Base-by-base conservation (phyloP, 2,888 invertebrate species). In the Drosophila robusta region DNA sequence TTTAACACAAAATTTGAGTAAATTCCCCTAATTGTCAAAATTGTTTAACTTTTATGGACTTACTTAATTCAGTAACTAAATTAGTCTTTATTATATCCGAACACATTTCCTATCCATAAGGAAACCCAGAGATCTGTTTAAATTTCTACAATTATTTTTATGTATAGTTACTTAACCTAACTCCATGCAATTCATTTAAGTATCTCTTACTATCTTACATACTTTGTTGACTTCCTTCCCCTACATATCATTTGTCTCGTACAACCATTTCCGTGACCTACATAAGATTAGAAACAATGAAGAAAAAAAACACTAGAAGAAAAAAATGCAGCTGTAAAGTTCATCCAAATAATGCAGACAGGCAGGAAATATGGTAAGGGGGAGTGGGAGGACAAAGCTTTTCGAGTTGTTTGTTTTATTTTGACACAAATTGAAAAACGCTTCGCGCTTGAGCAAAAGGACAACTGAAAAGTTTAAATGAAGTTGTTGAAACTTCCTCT, bases 391-490 rank as follows among this genome's bases (percentile, higher is more conserved):
- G 29, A 9, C 29, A 52, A 55, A 55, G 39, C 61, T 44, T 42
- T 51, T 64, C 51, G 36, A 66, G 70, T 72, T 72, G 75, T 73
- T 81, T 81, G 75, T 63, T 69, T 78, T 78, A 84, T 75, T 84
- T 78, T 58, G 85, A 73, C 72, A 70, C 63, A 69, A 78, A 70
- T 69, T 75, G 68, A 69, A 70, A 58, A 61, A 66, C 47, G 58
- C 57, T 66, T 47, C 60, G 54, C 70, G 44, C 49, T 60, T 49
- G 61, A 52, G 34, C 52, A 55, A 34, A 45, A 45, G 36, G 18
- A 42, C 47, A 72, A 65, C 47, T 42, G 38, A 46, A 64, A 71
- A 65, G 49, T 69, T 69, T 46, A 68, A 79, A 65, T 80, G 55
- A 62, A 78, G 68, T 64, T 76, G 64, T 57, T 70, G 41, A 66